phyloP scores from a whole-genome alignment of 2,888 invertebrate genomes.

The Lasioglossum morio region DNA sequence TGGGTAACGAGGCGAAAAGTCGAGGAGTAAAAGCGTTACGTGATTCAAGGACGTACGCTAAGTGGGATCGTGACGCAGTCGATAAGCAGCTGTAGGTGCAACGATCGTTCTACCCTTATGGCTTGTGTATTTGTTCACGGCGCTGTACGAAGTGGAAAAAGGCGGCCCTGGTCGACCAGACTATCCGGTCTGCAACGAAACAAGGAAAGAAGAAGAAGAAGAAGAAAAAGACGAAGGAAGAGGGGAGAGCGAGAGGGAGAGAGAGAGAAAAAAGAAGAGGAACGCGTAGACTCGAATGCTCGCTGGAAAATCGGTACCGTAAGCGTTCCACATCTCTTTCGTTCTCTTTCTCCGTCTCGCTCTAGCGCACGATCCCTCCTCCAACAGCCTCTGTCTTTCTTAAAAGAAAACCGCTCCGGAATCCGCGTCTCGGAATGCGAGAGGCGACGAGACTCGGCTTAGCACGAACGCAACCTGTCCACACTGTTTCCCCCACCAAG shows the following conservation, averaged over 20 bases:
- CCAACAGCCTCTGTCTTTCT: constrained; percentile 31
- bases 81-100: constrained; percentile 74
- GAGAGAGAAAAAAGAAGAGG: constrained; percentile 10
- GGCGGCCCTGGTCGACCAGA: constrained; percentile 16
- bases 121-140: constrained; percentile 43
- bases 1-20: constrained; percentile 67
- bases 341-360: constrained; percentile 42
- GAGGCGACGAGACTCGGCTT: constrained; percentile 69
- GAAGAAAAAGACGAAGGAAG: constrained; percentile 2
- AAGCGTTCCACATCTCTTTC: constrained; percentile 81
- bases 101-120: constrained; percentile 70
- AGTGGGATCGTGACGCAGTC: constrained; percentile 77
- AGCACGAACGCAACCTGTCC: constrained; percentile 62
- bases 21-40: constrained; percentile 78
- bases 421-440: constrained; percentile 77
- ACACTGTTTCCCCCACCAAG: constrained; percentile 58
- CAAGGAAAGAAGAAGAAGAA: neutral
- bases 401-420: constrained; percentile 82
- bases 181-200: constrained; percentile 44
- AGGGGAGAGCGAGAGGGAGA: neutral
- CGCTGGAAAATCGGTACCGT: constrained; percentile 82
- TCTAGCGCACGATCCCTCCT: constrained; percentile 8
- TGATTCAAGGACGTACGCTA: constrained; percentile 80
- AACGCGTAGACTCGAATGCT: constrained; percentile 58
- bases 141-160: constrained; percentile 53